Base-by-base conservation (phyloP, 2,797 vertebrate species). In the Sparus aurata region DNA sequence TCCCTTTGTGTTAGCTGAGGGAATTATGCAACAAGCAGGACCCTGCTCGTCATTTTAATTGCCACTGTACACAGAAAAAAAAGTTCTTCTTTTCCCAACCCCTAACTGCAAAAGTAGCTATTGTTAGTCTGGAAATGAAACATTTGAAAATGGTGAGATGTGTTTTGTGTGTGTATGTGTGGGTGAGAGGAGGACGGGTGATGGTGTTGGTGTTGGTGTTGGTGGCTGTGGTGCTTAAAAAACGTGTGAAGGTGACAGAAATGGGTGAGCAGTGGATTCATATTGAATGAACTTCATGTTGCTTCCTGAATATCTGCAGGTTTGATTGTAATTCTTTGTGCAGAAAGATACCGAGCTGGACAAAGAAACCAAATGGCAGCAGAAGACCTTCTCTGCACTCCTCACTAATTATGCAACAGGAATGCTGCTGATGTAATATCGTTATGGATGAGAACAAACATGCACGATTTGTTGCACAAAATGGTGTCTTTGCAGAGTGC, bases 1-100 rank as follows among this genome's bases (percentile, higher is more conserved):
- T 93, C 93, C 91, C 92, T 94, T 95, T 94, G 93, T 95, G 92
- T 93, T 89, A 80, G 82, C 85, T 78, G 76, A 62, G 83, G 87
- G 83, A 90, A 89, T 95, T 93, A 93, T 88, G 87, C 92, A 95
- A 94, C 90, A 84, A 85, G 85, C 90, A 83, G 80, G 82, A 86
- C 87, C 86, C 83, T 17, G 67, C 85, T 86, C 49, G 80, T 91
- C 89, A 88, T 92, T 92, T 93, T 95, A 95, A 95, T 95, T 94
- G 94, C 90, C 87, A 86, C 82, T 80, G 89, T 83, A 87, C 82
- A 69, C 66, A 84, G 75, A 65, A 34, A 77, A 77, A 85, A 89
- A 27, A 27, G 57, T 80, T 85, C 5, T 53, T 23, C 67, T 77
- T 62, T 69, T 17, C 54, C 49, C 38, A 75, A 54, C 61, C 71